phyloP scores from a whole-genome alignment of 2,113 vertebrate species.

The Varanus komodoensis region DNA sequence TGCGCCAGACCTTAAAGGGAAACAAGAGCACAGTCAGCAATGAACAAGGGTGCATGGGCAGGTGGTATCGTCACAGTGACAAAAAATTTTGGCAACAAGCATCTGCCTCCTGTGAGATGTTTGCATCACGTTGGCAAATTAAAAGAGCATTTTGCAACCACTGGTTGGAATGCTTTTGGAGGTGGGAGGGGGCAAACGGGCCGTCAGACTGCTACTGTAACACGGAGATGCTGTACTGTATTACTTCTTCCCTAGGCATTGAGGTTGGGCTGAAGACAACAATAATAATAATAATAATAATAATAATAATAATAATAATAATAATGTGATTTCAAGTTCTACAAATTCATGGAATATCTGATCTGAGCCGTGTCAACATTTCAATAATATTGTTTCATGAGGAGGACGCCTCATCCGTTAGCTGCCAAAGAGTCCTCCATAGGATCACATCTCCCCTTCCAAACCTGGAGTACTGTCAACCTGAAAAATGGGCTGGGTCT shows the following conservation, averaged over 20 bases:
- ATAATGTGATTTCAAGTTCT: conserved; percentile 73
- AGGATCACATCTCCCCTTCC: conserved; percentile 13
- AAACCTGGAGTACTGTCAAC: conserved; percentile 67
- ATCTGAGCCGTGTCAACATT: conserved; percentile 50
- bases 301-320: not conserved
- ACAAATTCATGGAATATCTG: conserved; percentile 64
- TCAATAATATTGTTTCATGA: conserved; percentile 50
- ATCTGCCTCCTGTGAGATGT: conserved; percentile 87
- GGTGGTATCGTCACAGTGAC: conserved; percentile 87
- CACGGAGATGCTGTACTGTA: conserved; percentile 62
- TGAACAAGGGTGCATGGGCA: conserved; percentile 94
- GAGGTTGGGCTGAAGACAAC: conserved; percentile 55
- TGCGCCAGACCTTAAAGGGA: conserved; percentile 99
- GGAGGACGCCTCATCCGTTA: conserved; percentile 66
- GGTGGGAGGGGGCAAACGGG: conserved; percentile 58
- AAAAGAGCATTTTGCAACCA: conserved; percentile 84
- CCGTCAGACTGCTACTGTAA: conserved; percentile 70
- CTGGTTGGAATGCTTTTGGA: conserved; percentile 85
- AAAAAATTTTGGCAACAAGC: conserved; percentile 86
- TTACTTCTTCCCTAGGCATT: conserved; percentile 60
- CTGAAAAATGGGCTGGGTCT: conserved; percentile 86
- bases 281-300: conserved; percentile 9
- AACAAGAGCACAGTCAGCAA: conserved; percentile 99
- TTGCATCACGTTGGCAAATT: conserved; percentile 82
- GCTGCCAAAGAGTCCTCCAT: conserved; percentile 38